Evolutionary conservation across 2,888 invertebrate species (phyloP).

Genomic region (Drosophila borealis): DNA sequence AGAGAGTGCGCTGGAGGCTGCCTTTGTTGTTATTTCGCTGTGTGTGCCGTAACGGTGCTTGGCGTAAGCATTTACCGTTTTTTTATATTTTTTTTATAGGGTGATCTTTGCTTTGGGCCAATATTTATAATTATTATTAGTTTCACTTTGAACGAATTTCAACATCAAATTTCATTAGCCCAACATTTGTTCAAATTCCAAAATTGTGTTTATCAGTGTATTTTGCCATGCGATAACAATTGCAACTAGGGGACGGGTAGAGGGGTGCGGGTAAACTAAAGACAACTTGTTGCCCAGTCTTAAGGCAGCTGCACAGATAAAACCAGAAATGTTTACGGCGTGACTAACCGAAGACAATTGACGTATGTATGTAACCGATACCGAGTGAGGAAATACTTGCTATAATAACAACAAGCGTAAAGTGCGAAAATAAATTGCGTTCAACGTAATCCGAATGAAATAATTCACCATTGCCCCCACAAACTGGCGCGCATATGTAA

Average conservation of each 20-base stretch:
- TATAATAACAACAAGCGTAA: slow-evolving; percentile 49
- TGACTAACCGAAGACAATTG: slow-evolving; percentile 65
- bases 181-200: slow-evolving; percentile 31
- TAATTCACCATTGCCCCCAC: slow-evolving; percentile 50
- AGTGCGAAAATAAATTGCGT: slow-evolving; percentile 57
- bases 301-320: slow-evolving; percentile 59
- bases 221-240: slow-evolving; percentile 43
- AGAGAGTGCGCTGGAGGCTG: slow-evolving; percentile 5
- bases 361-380: slow-evolving; percentile 56
- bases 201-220: slow-evolving; percentile 41
- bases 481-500: slow-evolving; percentile 58
- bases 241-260: background rate
- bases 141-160: slow-evolving; percentile 37
- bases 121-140: slow-evolving; percentile 49
- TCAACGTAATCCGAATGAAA: slow-evolving; percentile 65
- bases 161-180: slow-evolving; percentile 19
- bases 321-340: slow-evolving; percentile 56
- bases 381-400: slow-evolving; percentile 63
- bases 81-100: background rate
- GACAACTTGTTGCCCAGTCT: slow-evolving; percentile 54
- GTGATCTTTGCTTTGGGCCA: slow-evolving; percentile 20
- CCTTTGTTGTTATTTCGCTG: slow-evolving; percentile 2
- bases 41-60: slow-evolving; percentile 33
- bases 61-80: slow-evolving; percentile 22
- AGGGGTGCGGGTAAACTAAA: slow-evolving; percentile 16